These are phyloP conservation scores for Styela clava DNA, from an alignment of 23 tunicate genomes.

Conservation along the genomic window DNA sequence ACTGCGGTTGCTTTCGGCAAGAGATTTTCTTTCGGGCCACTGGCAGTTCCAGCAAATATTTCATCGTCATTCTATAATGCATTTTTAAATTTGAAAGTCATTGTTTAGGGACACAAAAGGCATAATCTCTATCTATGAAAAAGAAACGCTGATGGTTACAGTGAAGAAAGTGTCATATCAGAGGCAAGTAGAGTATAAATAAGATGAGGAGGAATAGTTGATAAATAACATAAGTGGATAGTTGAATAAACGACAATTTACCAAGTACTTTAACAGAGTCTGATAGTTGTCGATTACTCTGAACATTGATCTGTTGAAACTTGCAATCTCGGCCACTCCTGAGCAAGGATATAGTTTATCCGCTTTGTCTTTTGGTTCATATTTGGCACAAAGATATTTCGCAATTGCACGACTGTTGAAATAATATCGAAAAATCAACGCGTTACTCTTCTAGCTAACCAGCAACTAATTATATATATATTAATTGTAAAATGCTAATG, in stretches of 20 bases:
- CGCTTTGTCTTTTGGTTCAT: slow-evolving; percentile 12
- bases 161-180: too few relatives aligned
- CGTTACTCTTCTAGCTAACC: too few relatives aligned
- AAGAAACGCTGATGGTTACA: too few relatives aligned
- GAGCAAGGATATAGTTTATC: slow-evolving; percentile 17
- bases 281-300: slow-evolving; percentile 18
- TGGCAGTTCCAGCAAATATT: not conserved
- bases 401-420: slow-evolving; percentile 5
- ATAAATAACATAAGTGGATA: too few relatives aligned
- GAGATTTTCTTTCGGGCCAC: not conserved
- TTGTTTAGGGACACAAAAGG: too few relatives aligned
- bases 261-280: slow-evolving; percentile 2
- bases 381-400: slow-evolving; percentile 6
- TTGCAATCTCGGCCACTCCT: not conserved
- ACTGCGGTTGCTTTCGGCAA: not conserved
- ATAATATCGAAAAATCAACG: not conserved
- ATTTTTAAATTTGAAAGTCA: too few relatives aligned
- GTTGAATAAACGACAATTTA: not conserved
- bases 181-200: too few relatives aligned
- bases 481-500: too few relatives aligned
- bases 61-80: not conserved
- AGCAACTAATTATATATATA: too few relatives aligned
- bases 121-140: too few relatives aligned
- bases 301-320: slow-evolving; percentile 2
- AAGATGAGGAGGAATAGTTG: too few relatives aligned